A percentile compares a stretch with the other conserved stretches of the same genome.
phyloP scores from a whole-genome alignment of 2,113 vertebrate genomes.

The Odocoileus virginianus region DNA sequence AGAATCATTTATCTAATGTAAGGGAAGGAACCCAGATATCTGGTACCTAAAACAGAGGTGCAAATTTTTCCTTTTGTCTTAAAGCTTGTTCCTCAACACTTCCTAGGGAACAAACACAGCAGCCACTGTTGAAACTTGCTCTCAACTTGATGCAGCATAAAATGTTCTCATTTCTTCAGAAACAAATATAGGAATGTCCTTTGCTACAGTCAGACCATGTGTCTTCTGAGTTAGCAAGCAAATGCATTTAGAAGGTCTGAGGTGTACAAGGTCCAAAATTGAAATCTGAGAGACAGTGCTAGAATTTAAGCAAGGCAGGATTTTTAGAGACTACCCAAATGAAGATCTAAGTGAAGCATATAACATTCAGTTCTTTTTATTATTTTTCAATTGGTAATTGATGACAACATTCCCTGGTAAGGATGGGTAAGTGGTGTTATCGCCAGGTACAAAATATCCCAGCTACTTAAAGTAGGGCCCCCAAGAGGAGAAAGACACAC shows the following conservation, averaged over 20 bases:
- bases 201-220: constrained; percentile 1
- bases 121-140: constrained; percentile 13
- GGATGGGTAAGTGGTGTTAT: background rate
- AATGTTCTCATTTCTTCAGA: constrained; percentile 50
- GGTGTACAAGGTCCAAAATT: constrained; percentile 48
- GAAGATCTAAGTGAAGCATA: constrained; percentile 65
- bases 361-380: constrained; percentile 59
- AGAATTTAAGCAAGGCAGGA: constrained; percentile 68
- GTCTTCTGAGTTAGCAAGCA: constrained; percentile 57
- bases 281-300: constrained; percentile 68
- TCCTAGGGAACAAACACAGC: constrained; percentile 21
- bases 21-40: constrained; percentile 38
- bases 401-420: constrained; percentile 46
- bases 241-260: constrained; percentile 36
- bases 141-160: constrained; percentile 48
- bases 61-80: constrained; percentile 1
- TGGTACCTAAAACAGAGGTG: constrained; percentile 61
- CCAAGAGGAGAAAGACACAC: background rate
- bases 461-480: background rate
- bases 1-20: constrained; percentile 17
- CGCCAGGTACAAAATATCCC: background rate
- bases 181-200: constrained; percentile 68
- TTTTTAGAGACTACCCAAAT: constrained; percentile 63
- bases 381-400: constrained; percentile 65
- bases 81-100: constrained; percentile 61